Evolutionary conservation across 2,113 vertebrate species (phyloP), one percentile per base, ranked within the genome.

Genomic region (Ctenomys sociabilis): DNA sequence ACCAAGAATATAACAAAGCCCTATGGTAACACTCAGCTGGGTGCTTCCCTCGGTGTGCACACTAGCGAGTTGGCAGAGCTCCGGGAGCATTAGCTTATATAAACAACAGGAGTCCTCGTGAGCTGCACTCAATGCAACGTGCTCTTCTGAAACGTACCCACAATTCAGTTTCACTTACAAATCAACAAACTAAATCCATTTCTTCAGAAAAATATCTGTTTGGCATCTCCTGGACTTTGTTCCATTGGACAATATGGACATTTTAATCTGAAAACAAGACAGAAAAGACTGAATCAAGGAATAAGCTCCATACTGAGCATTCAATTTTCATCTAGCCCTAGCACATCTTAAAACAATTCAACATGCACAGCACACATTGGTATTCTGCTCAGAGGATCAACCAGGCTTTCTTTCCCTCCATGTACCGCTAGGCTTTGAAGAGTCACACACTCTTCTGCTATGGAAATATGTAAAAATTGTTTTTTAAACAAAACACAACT

Each of bases 221-320:
- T 99, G 97, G 99, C 99, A 96, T 99, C 99, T 97, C 98, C 98
- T 52, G 99, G 99, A 80, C 99, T 99, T 97, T 99, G 99, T 95
- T 99, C 99, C 99, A 99, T 99, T 0, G 99, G 99, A 97, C 99
- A 99, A 98, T 99, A 99, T 28, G 99, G 99, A 96, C 99, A 99
- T 98, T 99, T 99, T 98, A 99, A 99, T 94, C 99, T 99, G 96
- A 90, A 97, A 88, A 97, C 94, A 98, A 98, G 97, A 95, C 95
- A 95, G 72, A 98, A 95, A 0, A 97, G 22, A 92, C 0, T 3
- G 16, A 75, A 72, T 94, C n/a, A 93, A 85, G 30, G 64, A 68
- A 72, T 4, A 93, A 22, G 11, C 72, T 35, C 82, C 73, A 68
- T 28, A 59, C 14, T 26, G 1, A 70, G 70, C 70, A 77, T 35